A percentile compares a stretch with the other conserved stretches of the same genome.
phyloP scores from a whole-genome alignment of 2,113 vertebrate genomes.

The Psettodes erumei region DNA sequence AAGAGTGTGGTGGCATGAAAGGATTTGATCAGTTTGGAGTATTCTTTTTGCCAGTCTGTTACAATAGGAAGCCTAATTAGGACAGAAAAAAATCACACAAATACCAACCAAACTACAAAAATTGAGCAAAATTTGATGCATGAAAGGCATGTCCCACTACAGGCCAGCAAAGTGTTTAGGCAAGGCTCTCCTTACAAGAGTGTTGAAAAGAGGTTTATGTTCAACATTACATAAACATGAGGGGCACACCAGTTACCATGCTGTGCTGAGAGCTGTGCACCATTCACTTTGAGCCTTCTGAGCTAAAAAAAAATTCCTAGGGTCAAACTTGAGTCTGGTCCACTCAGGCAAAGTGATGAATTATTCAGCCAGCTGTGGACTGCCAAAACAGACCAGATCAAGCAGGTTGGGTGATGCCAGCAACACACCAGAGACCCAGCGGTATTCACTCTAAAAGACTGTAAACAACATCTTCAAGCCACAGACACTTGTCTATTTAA shows the following conservation, averaged over 20 bases:
- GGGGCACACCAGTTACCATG: constrained; percentile 59
- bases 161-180: too few relatives aligned
- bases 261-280: constrained; percentile 26
- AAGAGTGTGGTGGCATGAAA: constrained; percentile 31
- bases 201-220: constrained; percentile 54
- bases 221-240: constrained; percentile 76
- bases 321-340: constrained; percentile 77
- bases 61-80: not conserved
- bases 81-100: constrained; percentile 10
- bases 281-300: constrained; percentile 68
- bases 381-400: constrained; percentile 65
- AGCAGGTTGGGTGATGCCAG: constrained; percentile 69
- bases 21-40: constrained; percentile 26
- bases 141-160: constrained; percentile 27
- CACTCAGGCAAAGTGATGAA: constrained; percentile 67
- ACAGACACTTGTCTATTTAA: constrained; percentile 73
- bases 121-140: constrained; percentile 3
- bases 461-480: constrained; percentile 70
- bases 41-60: not conserved
- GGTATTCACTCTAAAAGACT: constrained; percentile 55
- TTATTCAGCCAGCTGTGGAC: constrained; percentile 72
- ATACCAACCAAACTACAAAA: not conserved
- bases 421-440: constrained; percentile 47
- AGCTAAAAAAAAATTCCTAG: constrained; percentile 75
- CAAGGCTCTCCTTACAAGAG: too few relatives aligned